These are phyloP conservation scores for Cataglyphis albicans DNA, from an alignment of 2,888 invertebrate species.

Conservation along the genomic window DNA sequence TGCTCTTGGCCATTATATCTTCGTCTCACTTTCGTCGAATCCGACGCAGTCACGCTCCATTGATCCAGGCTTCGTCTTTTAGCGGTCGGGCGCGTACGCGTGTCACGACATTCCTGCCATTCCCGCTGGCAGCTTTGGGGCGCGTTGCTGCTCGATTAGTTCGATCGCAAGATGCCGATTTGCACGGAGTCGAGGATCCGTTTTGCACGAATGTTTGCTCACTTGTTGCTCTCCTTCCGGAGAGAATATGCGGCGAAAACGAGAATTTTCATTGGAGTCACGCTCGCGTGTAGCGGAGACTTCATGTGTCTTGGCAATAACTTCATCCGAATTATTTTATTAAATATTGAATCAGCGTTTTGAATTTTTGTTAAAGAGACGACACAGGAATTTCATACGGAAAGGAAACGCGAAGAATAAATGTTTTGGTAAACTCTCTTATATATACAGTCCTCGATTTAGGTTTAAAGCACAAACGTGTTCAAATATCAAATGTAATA, in stretches of 20 bases:
- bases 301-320: background rate
- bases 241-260: background rate
- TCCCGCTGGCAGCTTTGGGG: constrained; percentile 36
- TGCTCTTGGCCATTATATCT: constrained; percentile 63
- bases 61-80: constrained; percentile 51
- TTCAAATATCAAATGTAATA: constrained; percentile 1
- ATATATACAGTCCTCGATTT: background rate
- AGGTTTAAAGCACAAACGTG: background rate
- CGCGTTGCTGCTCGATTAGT: constrained; percentile 43
- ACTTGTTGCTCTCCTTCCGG: constrained; percentile 46
- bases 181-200: constrained; percentile 42
- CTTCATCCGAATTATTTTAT: constrained; percentile 31
- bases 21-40: constrained; percentile 70
- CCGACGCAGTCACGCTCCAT: constrained; percentile 69
- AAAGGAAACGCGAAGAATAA: background rate
- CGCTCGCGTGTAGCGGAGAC: background rate
- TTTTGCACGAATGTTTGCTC: constrained; percentile 46
- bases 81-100: constrained; percentile 36
- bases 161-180: constrained; percentile 32
- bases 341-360: constrained; percentile 1
- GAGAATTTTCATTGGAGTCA: constrained; percentile 40
- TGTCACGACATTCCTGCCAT: constrained; percentile 40
- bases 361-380: constrained; percentile 17
- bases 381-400: background rate
- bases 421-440: background rate